phyloP scores from a whole-genome alignment of 2,888 invertebrate species.

The Lottia gigantea region DNA sequence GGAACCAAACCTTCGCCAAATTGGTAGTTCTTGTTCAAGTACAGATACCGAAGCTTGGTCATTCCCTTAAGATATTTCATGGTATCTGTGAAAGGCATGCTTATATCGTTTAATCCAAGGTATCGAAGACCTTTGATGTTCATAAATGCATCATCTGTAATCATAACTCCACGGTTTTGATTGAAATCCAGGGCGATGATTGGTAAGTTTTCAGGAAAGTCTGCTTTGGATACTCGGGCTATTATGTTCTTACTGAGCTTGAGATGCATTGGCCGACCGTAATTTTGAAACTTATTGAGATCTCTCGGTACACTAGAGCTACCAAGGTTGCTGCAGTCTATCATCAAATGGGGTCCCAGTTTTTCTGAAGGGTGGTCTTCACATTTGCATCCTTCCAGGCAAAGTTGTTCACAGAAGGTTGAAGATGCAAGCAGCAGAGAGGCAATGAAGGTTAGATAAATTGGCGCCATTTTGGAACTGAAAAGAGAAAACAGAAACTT shows the following conservation, averaged over 20 bases:
- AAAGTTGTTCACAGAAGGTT: too few relatives aligned
- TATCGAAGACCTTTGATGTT: slow-evolving; percentile 1
- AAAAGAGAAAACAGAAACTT: too few relatives aligned
- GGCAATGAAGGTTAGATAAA: too few relatives aligned
- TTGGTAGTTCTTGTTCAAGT: not conserved
- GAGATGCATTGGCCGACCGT: not conserved
- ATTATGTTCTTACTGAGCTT: not conserved
- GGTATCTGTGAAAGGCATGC: not conserved
- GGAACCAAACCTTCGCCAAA: not conserved
- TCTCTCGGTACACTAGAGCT: not conserved
- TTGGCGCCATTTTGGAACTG: too few relatives aligned
- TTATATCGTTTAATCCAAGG: not conserved
- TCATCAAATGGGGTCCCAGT: too few relatives aligned
- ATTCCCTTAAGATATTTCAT: not conserved
- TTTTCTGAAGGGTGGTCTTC: too few relatives aligned
- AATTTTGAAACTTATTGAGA: not conserved
- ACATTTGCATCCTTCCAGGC: too few relatives aligned
- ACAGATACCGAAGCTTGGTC: not conserved
- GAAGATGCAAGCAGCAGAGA: too few relatives aligned
- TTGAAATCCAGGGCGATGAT: not conserved
- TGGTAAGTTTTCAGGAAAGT: not conserved
- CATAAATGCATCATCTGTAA: not conserved
- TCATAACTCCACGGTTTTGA: not conserved
- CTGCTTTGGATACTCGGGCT: not conserved
- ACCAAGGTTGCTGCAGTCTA: too few relatives aligned